These are phyloP conservation scores for Tenthredo notha DNA, from an alignment of 2,888 invertebrate species.

Conservation along the genomic window DNA sequence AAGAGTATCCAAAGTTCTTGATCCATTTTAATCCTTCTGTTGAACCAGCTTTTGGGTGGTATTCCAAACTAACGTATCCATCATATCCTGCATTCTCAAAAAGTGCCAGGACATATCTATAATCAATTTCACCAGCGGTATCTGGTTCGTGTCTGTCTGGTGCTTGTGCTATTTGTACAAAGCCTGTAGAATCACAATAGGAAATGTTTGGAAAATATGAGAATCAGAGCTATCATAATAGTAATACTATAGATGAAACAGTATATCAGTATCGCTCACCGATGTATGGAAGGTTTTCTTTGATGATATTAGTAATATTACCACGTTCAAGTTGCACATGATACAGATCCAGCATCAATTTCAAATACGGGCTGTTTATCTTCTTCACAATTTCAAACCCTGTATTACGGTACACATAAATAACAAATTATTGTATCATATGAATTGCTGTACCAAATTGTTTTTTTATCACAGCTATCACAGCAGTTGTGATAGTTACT, in stretches of 20 bases:
- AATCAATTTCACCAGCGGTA: conserved; percentile 92
- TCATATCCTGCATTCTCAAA: conserved; percentile 86
- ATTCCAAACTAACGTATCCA: conserved; percentile 95
- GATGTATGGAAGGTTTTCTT: conserved; percentile 85
- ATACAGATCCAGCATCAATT: conserved; percentile 92
- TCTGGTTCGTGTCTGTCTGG: conserved; percentile 94
- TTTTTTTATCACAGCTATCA: neutral
- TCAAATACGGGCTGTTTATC: conserved; percentile 88
- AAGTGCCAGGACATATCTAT: conserved; percentile 86
- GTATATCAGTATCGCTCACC: conserved; percentile 76
- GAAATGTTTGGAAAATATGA: neutral
- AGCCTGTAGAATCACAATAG: conserved; percentile 75
- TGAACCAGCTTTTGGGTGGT: conserved; percentile 85
- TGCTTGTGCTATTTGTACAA: conserved; percentile 93
- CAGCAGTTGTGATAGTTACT: neutral
- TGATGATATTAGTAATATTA: conserved; percentile 88
- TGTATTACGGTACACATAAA: conserved; percentile 69
- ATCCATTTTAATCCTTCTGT: conserved; percentile 87
- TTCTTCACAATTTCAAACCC: conserved; percentile 88
- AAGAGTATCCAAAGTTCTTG: conserved; percentile 82
- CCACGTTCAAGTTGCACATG: conserved; percentile 95
- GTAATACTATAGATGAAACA: neutral
- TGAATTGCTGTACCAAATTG: neutral
- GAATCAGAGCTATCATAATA: neutral
- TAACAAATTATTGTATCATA: neutral